phyloP scores from a whole-genome alignment of 1,140 invertebrate species.

The Aphelenchoides fujianensis region DNA sequence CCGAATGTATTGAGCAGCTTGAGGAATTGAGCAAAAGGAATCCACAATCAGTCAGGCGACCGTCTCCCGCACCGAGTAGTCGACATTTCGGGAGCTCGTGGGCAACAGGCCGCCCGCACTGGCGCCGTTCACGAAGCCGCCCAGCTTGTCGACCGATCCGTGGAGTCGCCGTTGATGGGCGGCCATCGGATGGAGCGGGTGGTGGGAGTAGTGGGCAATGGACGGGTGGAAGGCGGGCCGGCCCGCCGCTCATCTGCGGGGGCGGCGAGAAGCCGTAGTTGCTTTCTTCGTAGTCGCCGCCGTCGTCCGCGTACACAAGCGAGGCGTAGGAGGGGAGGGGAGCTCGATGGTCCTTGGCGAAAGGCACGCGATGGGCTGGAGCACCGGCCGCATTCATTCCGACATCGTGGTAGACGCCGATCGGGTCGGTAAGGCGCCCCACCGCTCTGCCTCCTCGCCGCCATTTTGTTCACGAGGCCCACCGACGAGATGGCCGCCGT shows the following conservation, averaged over 20 bases:
- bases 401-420: no score
- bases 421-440: neutral
- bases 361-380: neutral
- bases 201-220: neutral
- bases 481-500: neutral
- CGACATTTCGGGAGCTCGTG: neutral
- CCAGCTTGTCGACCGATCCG: neutral
- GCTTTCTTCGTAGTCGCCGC: neutral
- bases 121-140: neutral
- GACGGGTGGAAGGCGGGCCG: neutral
- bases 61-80: neutral
- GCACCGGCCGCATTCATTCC: neutral
- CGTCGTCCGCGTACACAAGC: neutral
- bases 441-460: neutral
- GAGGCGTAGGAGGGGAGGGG: conserved; percentile 3
- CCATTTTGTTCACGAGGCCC: neutral
- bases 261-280: neutral
- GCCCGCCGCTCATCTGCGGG: neutral
- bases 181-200: neutral
- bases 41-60: no score
- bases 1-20: no score
- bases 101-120: neutral
- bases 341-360: neutral
- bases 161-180: neutral
- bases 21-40: no score